Percentiles rank a stretch among this genome's conserved stretches.
These are phyloP conservation scores for Vanessa atalanta DNA, from an alignment of 1,140 invertebrate species.

Conservation along the genomic window DNA sequence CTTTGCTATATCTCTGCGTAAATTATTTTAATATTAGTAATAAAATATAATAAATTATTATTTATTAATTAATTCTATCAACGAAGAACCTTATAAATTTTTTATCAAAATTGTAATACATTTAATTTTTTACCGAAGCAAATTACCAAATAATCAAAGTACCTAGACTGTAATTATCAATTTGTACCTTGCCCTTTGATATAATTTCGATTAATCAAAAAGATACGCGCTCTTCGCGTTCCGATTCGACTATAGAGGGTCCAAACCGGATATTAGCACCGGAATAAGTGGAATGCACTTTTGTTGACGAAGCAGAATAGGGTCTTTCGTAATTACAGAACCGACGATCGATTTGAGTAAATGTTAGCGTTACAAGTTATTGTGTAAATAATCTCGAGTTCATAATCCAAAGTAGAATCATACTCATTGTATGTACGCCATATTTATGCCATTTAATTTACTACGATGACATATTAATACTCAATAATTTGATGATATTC, in stretches of 20 bases:
- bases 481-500: too few species aligned
- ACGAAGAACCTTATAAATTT: too few species aligned
- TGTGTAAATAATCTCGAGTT: background rate
- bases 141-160: too few species aligned
- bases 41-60: too few species aligned
- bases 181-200: constrained; percentile 20
- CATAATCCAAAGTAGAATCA: background rate
- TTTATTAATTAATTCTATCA: too few species aligned
- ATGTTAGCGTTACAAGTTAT: background rate
- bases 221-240: background rate
- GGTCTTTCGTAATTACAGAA: background rate
- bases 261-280: background rate
- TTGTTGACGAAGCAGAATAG: background rate
- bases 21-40: too few species aligned
- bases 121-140: too few species aligned
- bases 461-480: background rate
- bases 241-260: background rate
- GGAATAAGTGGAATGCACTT: background rate
- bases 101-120: too few species aligned
- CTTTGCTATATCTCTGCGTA: too few species aligned
- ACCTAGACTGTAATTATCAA: background rate
- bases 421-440: background rate
- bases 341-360: background rate
- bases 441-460: background rate
- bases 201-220: background rate